Conservation (phyloP, 2,888 invertebrate species). For the Rhingia rostrata region DNA sequence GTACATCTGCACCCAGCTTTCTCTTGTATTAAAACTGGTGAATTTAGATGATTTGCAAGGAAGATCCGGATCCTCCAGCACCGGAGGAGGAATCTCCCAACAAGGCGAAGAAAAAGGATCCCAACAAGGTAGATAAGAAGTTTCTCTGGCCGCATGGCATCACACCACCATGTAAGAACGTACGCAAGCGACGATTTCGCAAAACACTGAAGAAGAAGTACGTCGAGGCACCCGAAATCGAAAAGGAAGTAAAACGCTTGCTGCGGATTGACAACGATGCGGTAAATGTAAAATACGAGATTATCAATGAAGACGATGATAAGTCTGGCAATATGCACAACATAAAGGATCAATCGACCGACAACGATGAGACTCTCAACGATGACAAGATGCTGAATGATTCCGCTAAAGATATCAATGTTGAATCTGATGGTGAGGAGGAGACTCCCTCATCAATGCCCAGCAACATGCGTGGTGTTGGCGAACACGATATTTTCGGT, state of each 20-base stretch:
- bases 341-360: slow-evolving; percentile 78
- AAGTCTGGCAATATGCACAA: slow-evolving; percentile 82
- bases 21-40: neutral
- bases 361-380: slow-evolving; percentile 79
- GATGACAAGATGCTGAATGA: slow-evolving; percentile 78
- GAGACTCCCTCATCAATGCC: slow-evolving; percentile 78
- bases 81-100: slow-evolving; percentile 90
- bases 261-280: slow-evolving; percentile 96
- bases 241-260: slow-evolving; percentile 97
- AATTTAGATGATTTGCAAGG: slow-evolving; percentile 91
- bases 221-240: slow-evolving; percentile 98
- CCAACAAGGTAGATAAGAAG: slow-evolving; percentile 92
- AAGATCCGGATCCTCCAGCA: slow-evolving; percentile 90
- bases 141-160: slow-evolving; percentile 97
- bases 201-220: slow-evolving; percentile 98
- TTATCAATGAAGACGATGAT: slow-evolving; percentile 94
- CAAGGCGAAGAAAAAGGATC: slow-evolving; percentile 93
- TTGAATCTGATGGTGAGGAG: slow-evolving; percentile 80
- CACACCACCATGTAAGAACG: slow-evolving; percentile 97
- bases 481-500: slow-evolving; percentile 94
- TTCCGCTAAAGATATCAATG: slow-evolving; percentile 79
- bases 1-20: neutral
- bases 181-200: slow-evolving; percentile 94
- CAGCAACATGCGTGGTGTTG: slow-evolving; percentile 82
- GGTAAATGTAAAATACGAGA: slow-evolving; percentile 93